Evolutionary conservation across 1,140 invertebrate genomes (phyloP).

Genomic region (Penaeus japonicus): DNA sequence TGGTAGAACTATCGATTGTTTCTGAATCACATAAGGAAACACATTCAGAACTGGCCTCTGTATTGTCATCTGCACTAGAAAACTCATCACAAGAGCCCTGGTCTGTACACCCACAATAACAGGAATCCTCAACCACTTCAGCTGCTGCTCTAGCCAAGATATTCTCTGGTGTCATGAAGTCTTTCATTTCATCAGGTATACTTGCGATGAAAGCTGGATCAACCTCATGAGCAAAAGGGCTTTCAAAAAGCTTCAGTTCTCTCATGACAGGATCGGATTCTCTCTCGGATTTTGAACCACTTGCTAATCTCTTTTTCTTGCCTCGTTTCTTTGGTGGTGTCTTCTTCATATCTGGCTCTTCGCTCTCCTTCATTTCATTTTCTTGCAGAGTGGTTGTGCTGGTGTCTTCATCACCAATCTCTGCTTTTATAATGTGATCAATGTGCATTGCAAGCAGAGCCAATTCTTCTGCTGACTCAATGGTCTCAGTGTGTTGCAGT

Average conservation of each 20-base stretch:
- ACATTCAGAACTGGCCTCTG: slow-evolving; percentile 58
- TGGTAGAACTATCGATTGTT: slow-evolving; percentile 53
- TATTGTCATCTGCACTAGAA: slow-evolving; percentile 59
- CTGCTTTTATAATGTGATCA: slow-evolving; percentile 52
- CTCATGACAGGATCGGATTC: slow-evolving; percentile 15
- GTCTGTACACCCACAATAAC: slow-evolving; percentile 55
- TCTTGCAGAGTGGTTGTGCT: background rate
- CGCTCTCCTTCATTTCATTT: slow-evolving; percentile 43
- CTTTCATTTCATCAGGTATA: slow-evolving; percentile 42
- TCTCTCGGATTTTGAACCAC: slow-evolving; percentile 34
- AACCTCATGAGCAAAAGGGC: slow-evolving; percentile 55
- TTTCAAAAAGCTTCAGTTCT: slow-evolving; percentile 55
- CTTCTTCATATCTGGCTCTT: slow-evolving; percentile 48
- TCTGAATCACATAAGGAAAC: slow-evolving; percentile 58
- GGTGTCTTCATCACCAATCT: slow-evolving; percentile 8
- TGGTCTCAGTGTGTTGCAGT: slow-evolving; percentile 38
- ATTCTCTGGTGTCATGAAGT: slow-evolving; percentile 43
- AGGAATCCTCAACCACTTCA: slow-evolving; percentile 56
- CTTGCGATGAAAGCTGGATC: slow-evolving; percentile 54
- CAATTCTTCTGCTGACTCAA: slow-evolving; percentile 55
- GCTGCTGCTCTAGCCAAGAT: slow-evolving; percentile 39
- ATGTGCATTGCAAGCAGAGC: slow-evolving; percentile 52
- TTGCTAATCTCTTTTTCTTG: slow-evolving; percentile 43
- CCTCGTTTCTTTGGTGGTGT: slow-evolving; percentile 43
- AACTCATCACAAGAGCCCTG: slow-evolving; percentile 57